These are phyloP conservation scores for Poecile atricapillus DNA, from an alignment of 2,113 vertebrate species.

Conservation along the genomic window DNA sequence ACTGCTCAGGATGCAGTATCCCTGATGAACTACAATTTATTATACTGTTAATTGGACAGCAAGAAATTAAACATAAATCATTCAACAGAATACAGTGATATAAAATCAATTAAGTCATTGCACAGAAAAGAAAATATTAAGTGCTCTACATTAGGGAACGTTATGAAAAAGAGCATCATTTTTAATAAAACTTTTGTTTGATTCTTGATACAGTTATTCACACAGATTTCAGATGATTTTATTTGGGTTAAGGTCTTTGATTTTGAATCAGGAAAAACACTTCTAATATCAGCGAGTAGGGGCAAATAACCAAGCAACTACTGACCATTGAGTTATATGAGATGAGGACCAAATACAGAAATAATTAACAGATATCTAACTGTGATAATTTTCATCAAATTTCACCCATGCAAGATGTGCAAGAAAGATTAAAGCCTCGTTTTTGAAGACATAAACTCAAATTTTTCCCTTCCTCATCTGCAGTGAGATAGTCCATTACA, in stretches of 20 bases:
- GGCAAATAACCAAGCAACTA: not conserved
- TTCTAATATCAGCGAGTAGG: not conserved
- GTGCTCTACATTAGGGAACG: not conserved
- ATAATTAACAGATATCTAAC: not conserved
- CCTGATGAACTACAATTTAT: conserved; percentile 1
- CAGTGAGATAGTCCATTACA: not conserved
- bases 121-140: not conserved
- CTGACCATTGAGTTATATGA: not conserved
- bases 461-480: not conserved
- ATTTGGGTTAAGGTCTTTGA: not conserved
- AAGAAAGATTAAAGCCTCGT: not conserved
- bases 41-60: conserved; percentile 15
- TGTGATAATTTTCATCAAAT: not conserved
- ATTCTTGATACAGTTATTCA: not conserved
- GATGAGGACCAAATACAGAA: not conserved
- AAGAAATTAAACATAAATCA: conserved; percentile 36
- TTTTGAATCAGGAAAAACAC: not conserved
- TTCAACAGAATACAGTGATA: conserved; percentile 14
- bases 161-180: not conserved
- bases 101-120: conserved; percentile 33
- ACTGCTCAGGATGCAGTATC: not conserved
- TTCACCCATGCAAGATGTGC: not conserved
- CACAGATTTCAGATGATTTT: not conserved
- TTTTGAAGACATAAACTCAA: not conserved
- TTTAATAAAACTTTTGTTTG: not conserved